phyloP scores from a whole-genome alignment of 2,888 invertebrate species.

The Alentia gelatinosa region DNA sequence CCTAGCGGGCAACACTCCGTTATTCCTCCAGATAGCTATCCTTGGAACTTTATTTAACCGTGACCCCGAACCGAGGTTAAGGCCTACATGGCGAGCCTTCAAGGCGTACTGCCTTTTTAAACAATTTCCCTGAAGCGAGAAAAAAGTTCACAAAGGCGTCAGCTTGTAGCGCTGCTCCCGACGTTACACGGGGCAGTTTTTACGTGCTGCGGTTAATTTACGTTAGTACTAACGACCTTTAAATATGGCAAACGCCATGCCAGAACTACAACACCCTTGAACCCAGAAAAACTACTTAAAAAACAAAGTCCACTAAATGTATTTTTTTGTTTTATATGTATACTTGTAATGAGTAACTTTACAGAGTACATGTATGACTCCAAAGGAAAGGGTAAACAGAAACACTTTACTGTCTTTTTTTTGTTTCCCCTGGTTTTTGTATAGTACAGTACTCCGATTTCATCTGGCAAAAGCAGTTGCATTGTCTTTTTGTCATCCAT shows the following conservation, averaged over 20 bases:
- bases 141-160: neutral
- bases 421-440: neutral
- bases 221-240: neutral
- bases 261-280: no score
- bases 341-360: no score
- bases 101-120: neutral
- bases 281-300: no score
- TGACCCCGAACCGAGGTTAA: neutral
- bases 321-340: no score
- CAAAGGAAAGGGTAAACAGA: neutral
- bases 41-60: neutral
- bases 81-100: neutral
- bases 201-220: constrained; percentile 1
- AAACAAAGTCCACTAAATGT: no score
- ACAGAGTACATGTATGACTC: no score
- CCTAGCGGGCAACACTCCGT: neutral
- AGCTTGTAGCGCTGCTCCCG: neutral
- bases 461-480: neutral
- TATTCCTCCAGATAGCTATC: neutral
- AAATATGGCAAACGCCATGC: no score
- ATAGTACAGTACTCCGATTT: neutral
- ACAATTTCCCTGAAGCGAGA: neutral
- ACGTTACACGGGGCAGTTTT: neutral
- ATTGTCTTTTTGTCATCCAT: neutral
- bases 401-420: neutral